A percentile compares a stretch with the other conserved stretches of the same genome.
Conservation (phyloP, 1,140 invertebrate genomes). For the Drosophila asahinai region DNA sequence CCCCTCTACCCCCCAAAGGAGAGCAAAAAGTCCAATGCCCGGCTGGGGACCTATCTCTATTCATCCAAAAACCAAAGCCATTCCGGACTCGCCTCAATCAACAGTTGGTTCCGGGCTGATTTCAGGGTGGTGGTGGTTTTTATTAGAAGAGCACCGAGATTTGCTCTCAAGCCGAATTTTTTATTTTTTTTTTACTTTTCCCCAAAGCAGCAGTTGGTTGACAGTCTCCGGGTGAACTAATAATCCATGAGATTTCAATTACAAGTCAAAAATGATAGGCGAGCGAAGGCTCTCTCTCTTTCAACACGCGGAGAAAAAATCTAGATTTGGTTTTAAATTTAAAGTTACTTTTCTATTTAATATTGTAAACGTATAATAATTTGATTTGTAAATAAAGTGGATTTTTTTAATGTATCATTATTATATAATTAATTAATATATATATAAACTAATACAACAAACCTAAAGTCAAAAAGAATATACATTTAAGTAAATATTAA, state of each 20-base stretch:
- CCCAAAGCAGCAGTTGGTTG: constrained; percentile 14
- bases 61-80: constrained; percentile 33
- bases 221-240: constrained; percentile 53
- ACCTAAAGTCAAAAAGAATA: too few species aligned
- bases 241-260: constrained; percentile 82
- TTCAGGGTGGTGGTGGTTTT: neutral
- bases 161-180: constrained; percentile 14
- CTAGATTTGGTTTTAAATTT: neutral
- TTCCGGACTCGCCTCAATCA: constrained; percentile 54
- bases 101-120: constrained; percentile 54
- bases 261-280: constrained; percentile 69
- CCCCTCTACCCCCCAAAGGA: neutral
- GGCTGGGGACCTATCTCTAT: constrained; percentile 26
- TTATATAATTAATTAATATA: too few species aligned
- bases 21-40: constrained; percentile 35
- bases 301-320: neutral
- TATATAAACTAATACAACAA: too few species aligned
- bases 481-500: too few species aligned
- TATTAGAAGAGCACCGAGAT: constrained; percentile 8
- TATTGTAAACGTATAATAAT: too few species aligned
- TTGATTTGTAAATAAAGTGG: too few species aligned
- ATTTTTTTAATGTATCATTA: too few species aligned
- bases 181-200: constrained; percentile 6
- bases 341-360: neutral
- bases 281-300: constrained; percentile 1